phyloP scores from a whole-genome alignment of 2,888 invertebrate genomes.

The Hoplodrina blanda region DNA sequence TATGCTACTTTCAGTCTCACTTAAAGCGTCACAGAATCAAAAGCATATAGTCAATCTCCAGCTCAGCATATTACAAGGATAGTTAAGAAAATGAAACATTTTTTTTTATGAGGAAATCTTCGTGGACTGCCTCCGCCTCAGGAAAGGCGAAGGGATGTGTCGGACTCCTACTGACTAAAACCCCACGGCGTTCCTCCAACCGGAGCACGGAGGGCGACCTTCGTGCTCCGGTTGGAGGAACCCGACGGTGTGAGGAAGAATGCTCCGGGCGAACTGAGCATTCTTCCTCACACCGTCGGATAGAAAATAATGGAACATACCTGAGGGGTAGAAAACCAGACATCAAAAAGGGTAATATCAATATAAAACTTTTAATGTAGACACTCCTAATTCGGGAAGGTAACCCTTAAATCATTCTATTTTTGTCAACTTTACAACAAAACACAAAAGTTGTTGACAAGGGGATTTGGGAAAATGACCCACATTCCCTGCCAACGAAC shows the following conservation, averaged over 20 bases:
- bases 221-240: too few species aligned
- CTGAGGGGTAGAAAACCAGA: background rate
- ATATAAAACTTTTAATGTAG: conserved; percentile 11
- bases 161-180: too few species aligned
- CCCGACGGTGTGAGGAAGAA: too few species aligned
- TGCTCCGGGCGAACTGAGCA: too few species aligned
- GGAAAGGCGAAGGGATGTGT: too few species aligned
- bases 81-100: background rate
- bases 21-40: background rate
- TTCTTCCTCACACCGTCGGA: too few species aligned
- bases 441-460: conserved; percentile 40
- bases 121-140: too few species aligned
- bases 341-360: background rate
- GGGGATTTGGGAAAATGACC: conserved; percentile 34
- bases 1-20: background rate
- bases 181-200: too few species aligned
- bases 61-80: conserved; percentile 1
- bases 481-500: conserved; percentile 32
- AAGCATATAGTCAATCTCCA: conserved; percentile 8
- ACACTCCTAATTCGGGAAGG: conserved; percentile 1
- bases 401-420: conserved; percentile 29
- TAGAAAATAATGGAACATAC: background rate
- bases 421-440: conserved; percentile 43
- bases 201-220: too few species aligned
- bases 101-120: too few species aligned